phyloP scores from a whole-genome alignment of 2,888 invertebrate species.

The Mythimna impura region DNA sequence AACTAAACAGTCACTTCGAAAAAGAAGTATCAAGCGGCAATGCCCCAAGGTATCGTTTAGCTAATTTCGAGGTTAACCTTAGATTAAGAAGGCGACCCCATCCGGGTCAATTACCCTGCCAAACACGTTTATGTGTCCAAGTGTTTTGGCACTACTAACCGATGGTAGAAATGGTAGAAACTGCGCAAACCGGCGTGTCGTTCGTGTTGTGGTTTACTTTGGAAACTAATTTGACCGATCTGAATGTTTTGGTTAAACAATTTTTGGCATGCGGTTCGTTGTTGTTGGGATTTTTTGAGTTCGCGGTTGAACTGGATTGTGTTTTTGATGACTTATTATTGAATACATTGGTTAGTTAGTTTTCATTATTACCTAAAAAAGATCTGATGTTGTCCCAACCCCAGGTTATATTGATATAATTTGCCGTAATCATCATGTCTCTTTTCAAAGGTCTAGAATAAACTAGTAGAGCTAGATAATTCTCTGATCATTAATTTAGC shows the following conservation, averaged over 20 bases:
- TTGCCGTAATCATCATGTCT: too few relatives aligned
- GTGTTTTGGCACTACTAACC: slow-evolving; percentile 61
- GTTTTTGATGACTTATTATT: not conserved
- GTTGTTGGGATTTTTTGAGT: slow-evolving; percentile 9
- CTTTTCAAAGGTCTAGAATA: too few relatives aligned
- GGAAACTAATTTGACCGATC: slow-evolving; percentile 55
- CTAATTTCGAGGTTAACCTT: slow-evolving; percentile 60
- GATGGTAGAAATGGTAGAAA: slow-evolving; percentile 36
- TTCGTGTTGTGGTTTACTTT: slow-evolving; percentile 50
- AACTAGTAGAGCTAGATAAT: too few relatives aligned
- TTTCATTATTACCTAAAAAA: too few relatives aligned
- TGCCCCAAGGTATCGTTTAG: slow-evolving; percentile 53
- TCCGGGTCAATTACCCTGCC: slow-evolving; percentile 49
- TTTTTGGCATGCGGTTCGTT: slow-evolving; percentile 27
- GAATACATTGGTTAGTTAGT: not conserved
- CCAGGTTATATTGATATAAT: too few relatives aligned
- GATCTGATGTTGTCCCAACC: too few relatives aligned
- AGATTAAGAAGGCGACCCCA: slow-evolving; percentile 53
- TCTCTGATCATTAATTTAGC: too few relatives aligned
- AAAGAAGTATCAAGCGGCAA: slow-evolving; percentile 43
- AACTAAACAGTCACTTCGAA: slow-evolving; percentile 39
- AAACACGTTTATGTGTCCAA: slow-evolving; percentile 51
- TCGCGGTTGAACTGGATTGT: slow-evolving; percentile 9
- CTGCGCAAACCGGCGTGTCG: slow-evolving; percentile 17
- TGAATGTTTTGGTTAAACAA: slow-evolving; percentile 51